Evolutionary conservation across 2,888 invertebrate genomes (phyloP).

Genomic region (Dryobotodes eremita): DNA sequence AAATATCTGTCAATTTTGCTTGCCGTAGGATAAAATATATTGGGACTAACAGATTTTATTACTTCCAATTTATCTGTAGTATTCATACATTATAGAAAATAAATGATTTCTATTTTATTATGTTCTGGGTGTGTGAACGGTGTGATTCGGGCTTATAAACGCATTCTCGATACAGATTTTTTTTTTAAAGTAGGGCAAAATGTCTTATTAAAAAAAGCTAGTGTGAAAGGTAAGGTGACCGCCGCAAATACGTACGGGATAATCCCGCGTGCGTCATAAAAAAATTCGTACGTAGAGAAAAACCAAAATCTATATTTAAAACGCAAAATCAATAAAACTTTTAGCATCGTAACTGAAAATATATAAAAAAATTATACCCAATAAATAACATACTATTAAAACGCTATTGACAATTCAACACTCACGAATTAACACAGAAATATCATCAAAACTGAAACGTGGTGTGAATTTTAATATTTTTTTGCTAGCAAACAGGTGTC

Average conservation of each 20-base stretch:
- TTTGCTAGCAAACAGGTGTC: slow-evolving; percentile 75
- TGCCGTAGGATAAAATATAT: neutral
- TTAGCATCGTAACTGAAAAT: neutral
- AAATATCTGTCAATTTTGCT: neutral
- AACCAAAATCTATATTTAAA: slow-evolving; percentile 2
- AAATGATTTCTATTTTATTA: too few species aligned
- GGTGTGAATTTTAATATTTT: slow-evolving; percentile 54
- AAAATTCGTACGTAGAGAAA: neutral
- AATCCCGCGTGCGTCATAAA: neutral
- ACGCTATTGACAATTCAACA: slow-evolving; percentile 43
- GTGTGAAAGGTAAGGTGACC: neutral
- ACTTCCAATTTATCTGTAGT: neutral
- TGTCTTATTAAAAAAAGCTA: neutral
- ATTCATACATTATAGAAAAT: neutral
- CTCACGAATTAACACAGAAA: slow-evolving; percentile 49
- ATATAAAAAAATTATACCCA: neutral
- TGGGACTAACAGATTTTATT: too few species aligned
- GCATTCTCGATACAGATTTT: neutral
- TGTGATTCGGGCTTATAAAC: neutral
- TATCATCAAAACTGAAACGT: slow-evolving; percentile 43
- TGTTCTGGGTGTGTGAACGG: neutral
- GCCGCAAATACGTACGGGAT: neutral
- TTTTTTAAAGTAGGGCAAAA: too few species aligned
- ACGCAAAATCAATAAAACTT: slow-evolving; percentile 5
- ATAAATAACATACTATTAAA: slow-evolving; percentile 36